Base-by-base conservation (phyloP, 2,797 vertebrate species). In the Hydrolagus colliei region DNA sequence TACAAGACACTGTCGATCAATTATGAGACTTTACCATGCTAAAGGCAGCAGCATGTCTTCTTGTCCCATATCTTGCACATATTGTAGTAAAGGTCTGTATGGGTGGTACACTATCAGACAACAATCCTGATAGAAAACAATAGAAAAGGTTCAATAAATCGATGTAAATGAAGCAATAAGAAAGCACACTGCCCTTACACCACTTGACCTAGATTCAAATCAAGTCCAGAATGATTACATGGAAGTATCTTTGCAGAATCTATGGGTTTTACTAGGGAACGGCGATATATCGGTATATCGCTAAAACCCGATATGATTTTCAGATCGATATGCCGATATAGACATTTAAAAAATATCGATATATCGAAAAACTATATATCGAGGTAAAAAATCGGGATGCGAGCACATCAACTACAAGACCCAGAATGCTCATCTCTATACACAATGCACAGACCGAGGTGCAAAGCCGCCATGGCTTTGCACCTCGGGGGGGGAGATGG, bases 71-170 rank as follows among this genome's bases (percentile, higher is more conserved):
- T 99, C 98, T 93, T 99, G 98, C 86, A 99, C 97, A 88, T 99
- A 99, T 88, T 99, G 98, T 90, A 99, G 90, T 90, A 99, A 92
- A 71, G 98, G 97, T 95, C 98, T 96, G 87, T 99, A 99, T 73
- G 98, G 98, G 91, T 99, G 98, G 94, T 99, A 99, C 82, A 99
- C 98, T 88, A 99, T 99, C 93, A 99, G 94, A 93, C 98, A 99
- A 94, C 98, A 99, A 94, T 99, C 98, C 98, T 99, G 93, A 88
- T 87, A 91, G 93, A 90, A 22, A 73, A 92, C 89, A 85, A 90
- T 88, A 0, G 0, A 89, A 75, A 72, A 32, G 68, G 52, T 67
- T 18, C 77, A 86, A 84, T 52, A 20, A 32, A 77, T 65, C 67
- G 12, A 72, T 16, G 18, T 27, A 14, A 6, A 86, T 27, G 8